These are phyloP conservation scores for Allochrocebus solatus DNA, from an alignment of 2,797 vertebrate genomes.

Conservation along the genomic window DNA sequence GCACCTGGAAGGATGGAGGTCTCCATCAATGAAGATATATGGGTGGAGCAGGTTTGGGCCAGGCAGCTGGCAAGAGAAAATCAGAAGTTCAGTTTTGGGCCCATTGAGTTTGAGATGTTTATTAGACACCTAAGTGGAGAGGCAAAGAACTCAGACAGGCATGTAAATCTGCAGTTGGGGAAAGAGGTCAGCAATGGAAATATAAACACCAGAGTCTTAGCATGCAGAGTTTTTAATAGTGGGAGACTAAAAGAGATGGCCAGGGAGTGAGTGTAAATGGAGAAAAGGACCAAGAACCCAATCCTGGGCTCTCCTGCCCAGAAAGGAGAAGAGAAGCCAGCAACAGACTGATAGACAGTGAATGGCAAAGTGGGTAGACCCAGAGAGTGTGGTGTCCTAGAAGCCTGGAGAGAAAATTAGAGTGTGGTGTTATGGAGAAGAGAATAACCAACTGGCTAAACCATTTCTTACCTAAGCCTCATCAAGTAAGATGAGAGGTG, in stretches of 20 bases:
- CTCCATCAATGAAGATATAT: not conserved
- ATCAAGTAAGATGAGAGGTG: not conserved
- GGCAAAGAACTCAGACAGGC: not conserved
- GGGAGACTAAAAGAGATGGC: not conserved
- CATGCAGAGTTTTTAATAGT: not conserved
- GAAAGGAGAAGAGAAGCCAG: not conserved
- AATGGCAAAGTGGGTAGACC: not conserved
- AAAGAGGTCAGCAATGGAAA: not conserved
- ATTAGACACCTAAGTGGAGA: not conserved
- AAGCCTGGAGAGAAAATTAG: not conserved
- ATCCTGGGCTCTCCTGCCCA: not conserved
- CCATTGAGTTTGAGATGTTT: not conserved
- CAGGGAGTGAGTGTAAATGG: not conserved
- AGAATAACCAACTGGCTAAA: too few relatives aligned
- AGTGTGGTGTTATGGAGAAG: not conserved
- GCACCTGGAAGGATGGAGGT: not conserved
- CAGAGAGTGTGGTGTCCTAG: accelerated
- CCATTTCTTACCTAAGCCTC: not conserved
- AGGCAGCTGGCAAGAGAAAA: not conserved
- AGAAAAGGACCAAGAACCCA: not conserved
- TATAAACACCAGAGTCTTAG: not conserved
- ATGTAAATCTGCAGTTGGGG: not conserved
- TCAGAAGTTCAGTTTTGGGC: not conserved
- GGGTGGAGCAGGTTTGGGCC: not conserved
- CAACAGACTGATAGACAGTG: not conserved